A percentile compares a stretch with the other conserved stretches of the same genome.
These are phyloP conservation scores for Bolinopsis microptera DNA, from an alignment of 37 sponge, comb jelly and placozoan species.

Conservation along the genomic window DNA sequence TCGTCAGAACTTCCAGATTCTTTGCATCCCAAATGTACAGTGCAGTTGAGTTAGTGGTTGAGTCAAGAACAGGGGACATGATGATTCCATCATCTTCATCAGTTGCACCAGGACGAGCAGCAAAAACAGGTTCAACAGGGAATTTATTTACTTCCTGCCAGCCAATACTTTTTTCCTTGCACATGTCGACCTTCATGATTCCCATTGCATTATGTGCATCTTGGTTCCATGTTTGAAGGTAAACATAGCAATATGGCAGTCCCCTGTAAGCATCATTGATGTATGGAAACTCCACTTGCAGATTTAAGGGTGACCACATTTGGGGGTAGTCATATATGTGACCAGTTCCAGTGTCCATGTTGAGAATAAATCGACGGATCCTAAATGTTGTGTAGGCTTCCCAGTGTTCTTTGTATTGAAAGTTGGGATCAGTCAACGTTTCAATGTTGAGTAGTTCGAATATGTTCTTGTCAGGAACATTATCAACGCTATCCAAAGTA, in stretches of 20 bases:
- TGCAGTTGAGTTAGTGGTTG: background rate
- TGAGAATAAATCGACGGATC: constrained; percentile 33
- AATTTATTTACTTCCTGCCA: constrained; percentile 35
- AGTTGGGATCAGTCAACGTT: constrained; percentile 20
- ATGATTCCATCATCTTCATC: constrained; percentile 64
- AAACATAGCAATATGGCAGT: constrained; percentile 48
- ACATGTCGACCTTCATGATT: constrained; percentile 53
- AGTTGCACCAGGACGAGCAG: constrained; percentile 17
- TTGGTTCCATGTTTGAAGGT: constrained; percentile 57
- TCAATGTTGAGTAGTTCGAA: constrained; percentile 43
- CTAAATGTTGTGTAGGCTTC: background rate
- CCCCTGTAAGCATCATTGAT: constrained; percentile 53
- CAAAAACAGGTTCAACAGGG: constrained; percentile 61
- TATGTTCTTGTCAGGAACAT: constrained; percentile 1
- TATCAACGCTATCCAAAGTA: background rate
- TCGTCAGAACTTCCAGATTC: constrained; percentile 26
- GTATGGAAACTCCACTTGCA: constrained; percentile 49
- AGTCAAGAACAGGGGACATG: constrained; percentile 27
- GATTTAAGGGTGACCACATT: constrained; percentile 16
- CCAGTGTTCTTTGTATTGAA: constrained; percentile 3
- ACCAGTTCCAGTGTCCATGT: constrained; percentile 47
- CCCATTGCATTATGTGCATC: constrained; percentile 62
- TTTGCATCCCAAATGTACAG: constrained; percentile 62
- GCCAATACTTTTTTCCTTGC: constrained; percentile 26
- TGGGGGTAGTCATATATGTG: background rate